These are phyloP conservation scores for Australoheros scitulus DNA, from an alignment of 2,113 vertebrate species.

Conservation along the genomic window DNA sequence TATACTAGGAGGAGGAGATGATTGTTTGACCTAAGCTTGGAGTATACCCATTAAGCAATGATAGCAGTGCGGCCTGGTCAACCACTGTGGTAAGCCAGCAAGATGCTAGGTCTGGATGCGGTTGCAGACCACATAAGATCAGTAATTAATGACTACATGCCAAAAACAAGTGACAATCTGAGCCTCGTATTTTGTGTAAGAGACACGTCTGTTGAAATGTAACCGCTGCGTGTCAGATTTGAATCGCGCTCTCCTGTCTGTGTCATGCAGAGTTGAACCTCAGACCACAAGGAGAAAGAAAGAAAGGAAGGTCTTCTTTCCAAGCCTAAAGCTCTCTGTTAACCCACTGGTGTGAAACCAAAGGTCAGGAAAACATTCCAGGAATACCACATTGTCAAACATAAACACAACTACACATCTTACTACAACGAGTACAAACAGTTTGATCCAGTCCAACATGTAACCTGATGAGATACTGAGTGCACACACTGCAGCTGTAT, in stretches of 20 bases:
- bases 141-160: constrained; percentile 20
- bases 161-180: constrained; percentile 3
- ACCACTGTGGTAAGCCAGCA: neutral
- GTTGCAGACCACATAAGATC: constrained; percentile 19
- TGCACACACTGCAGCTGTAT: neutral
- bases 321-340: neutral
- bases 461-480: neutral
- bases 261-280: neutral
- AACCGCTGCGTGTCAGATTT: constrained; percentile 21
- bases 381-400: constrained; percentile 18
- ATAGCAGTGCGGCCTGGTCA: neutral
- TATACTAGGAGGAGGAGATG: neutral
- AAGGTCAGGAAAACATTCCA: constrained; percentile 48
- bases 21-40: constrained; percentile 23
- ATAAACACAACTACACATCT: constrained; percentile 27
- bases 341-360: neutral
- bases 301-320: neutral
- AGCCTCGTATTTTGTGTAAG: neutral
- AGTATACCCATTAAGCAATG: constrained; percentile 10
- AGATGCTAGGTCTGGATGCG: constrained; percentile 17
- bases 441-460: neutral
- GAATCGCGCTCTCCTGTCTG: neutral
- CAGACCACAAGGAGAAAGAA: neutral
- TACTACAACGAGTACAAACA: neutral
- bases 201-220: neutral